Conservation (phyloP, 92 coral and sea anemone genomes). For the Zoanthus solanderi region DNA sequence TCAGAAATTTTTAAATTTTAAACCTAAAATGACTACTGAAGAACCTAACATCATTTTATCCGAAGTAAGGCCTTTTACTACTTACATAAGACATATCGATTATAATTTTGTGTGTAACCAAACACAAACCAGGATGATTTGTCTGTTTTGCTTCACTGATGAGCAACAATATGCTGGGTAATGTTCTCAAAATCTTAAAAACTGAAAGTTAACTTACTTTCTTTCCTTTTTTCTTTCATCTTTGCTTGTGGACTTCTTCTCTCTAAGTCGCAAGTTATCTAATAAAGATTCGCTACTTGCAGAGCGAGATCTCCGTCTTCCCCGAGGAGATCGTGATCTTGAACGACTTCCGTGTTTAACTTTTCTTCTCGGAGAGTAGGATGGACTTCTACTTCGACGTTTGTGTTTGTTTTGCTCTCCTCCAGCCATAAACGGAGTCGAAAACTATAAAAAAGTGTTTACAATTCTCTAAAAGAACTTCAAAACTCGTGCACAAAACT, state of each 20-base stretch:
- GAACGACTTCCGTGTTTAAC: conserved; percentile 71
- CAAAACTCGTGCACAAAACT: conserved; percentile 19
- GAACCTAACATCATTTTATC: no score
- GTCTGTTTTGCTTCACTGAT: no score
- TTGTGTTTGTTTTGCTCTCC: conserved; percentile 81
- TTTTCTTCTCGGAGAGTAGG: conserved; percentile 81
- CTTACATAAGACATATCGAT: no score
- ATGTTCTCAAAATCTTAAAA: neutral
- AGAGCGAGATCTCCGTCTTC: conserved; percentile 49
- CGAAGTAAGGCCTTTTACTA: no score
- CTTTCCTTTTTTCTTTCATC: conserved; percentile 62
- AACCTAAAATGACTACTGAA: no score
- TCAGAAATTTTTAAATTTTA: no score
- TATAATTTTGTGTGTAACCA: no score
- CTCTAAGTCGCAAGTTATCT: conserved; percentile 46
- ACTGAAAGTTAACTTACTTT: conserved; percentile 19
- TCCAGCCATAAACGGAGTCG: conserved; percentile 64
- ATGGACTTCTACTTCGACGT: conserved; percentile 86
- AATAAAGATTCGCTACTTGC: conserved; percentile 56
- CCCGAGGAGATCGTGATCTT: conserved; percentile 65
- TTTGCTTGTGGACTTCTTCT: conserved; percentile 38
- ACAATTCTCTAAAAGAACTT: neutral
- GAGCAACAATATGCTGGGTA: no score
- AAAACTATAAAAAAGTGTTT: neutral
- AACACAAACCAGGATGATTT: no score